These are phyloP conservation scores for Agriopis marginaria DNA, from an alignment of 2,888 invertebrate species.

Conservation along the genomic window DNA sequence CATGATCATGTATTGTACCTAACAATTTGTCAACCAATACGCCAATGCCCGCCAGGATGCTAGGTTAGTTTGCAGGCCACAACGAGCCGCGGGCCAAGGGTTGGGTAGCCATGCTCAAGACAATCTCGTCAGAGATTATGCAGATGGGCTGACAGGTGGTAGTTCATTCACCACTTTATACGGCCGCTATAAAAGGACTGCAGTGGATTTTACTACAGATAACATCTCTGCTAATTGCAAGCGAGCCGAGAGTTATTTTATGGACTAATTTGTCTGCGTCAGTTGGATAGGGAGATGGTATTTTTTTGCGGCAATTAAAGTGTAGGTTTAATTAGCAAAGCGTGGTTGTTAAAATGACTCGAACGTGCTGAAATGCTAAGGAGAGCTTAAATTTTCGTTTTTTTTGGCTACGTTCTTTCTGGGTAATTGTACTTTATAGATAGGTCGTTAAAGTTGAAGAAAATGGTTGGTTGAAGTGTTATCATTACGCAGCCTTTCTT, in stretches of 20 bases:
- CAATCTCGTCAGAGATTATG: conserved; percentile 39
- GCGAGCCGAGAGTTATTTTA: conserved; percentile 18
- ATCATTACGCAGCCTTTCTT: too few relatives aligned
- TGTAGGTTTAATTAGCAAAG: conserved; percentile 18
- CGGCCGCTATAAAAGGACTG: conserved; percentile 36
- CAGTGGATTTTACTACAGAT: conserved; percentile 25
- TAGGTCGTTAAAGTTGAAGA: too few relatives aligned
- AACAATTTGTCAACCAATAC: too few relatives aligned
- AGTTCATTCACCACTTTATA: conserved; percentile 43
- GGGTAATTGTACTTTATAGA: background rate
- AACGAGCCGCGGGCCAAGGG: background rate
- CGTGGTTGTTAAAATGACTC: conserved; percentile 17
- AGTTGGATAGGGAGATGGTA: conserved; percentile 13
- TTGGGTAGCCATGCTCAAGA: background rate
- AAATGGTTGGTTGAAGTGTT: too few relatives aligned
- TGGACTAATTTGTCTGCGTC: conserved; percentile 27
- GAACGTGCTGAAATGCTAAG: conserved; percentile 8
- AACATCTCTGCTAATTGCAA: conserved; percentile 30
- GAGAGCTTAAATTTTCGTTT: background rate
- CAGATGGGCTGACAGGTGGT: conserved; percentile 33
- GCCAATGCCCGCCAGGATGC: too few relatives aligned
- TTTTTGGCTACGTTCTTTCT: background rate
- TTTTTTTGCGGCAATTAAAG: conserved; percentile 33
- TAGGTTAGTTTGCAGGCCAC: too few relatives aligned
- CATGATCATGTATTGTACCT: background rate